Evolutionary conservation across 2,113 vertebrate species (phyloP), one percentile per base, ranked within the genome.

Genomic region (Dascyllus trimaculatus): DNA sequence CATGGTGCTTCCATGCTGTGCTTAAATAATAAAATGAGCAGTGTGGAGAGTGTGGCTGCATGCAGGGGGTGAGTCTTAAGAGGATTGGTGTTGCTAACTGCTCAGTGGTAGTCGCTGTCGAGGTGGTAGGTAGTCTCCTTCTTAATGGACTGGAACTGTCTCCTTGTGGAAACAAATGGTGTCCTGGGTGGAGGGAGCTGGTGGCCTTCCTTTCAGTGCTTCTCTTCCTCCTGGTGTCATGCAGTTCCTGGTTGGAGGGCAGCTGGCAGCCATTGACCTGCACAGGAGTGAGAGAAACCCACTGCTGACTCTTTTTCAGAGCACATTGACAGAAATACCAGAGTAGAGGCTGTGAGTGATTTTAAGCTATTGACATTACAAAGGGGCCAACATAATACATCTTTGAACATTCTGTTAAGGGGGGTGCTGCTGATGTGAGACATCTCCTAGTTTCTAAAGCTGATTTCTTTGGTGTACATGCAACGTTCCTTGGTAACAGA

Each of bases 141-240:
- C 60, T 46, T 46, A 80, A 77, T 46, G 68, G 75, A 70, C 35
- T 68, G 29, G 26, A 77, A 51, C 43, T 65, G 64, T 80, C 61
- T 78, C 68, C 25, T 25, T 43, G 21, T 43, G 65, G 74, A 65
- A 85, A 79, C 68, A 57, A 80, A 65, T 67, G 68, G 54, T 14
- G 14, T 56, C 83, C 78, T 61, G 74, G 46, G 71, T 61, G 62
- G 67, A 76, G 18, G 17, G 26, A 71, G 32, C 35, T 54, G 25
- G 68, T 82, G 38, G 48, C n/a, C 2, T 1, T 65, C 4, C 71
- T 73, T 64, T 54, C 81, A 60, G 7, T 22, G 59, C 11, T 52
- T 73, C 61, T 67, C 66, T 58, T 68, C 21, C 18, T 29, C 15
- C 21, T 11, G 45, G 60, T 75, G 57, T 75, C 76, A 58, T 43